Percentiles rank a stretch among this genome's conserved stretches.
phyloP scores from a whole-genome alignment of 2,113 vertebrate species.

The Bettongia penicillata region DNA sequence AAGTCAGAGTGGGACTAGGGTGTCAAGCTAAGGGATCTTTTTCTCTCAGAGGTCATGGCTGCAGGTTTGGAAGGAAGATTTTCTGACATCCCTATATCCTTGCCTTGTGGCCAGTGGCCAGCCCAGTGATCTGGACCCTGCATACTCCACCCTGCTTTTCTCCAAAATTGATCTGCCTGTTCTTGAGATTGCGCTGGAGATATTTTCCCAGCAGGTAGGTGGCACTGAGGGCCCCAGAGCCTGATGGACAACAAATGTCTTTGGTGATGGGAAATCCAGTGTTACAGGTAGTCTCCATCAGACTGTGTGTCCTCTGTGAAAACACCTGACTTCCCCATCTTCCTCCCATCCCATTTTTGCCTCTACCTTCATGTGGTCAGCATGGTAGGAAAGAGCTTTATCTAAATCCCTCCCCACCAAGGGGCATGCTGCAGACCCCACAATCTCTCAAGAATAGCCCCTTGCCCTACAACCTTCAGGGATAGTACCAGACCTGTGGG shows the following conservation, averaged over 20 bases:
- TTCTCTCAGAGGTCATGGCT: constrained; percentile 63
- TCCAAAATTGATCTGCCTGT: neutral
- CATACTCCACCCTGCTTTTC: neutral
- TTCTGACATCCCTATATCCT: constrained; percentile 64
- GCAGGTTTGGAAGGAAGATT: constrained; percentile 62
- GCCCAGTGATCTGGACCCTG: neutral
- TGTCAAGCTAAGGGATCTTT: neutral
- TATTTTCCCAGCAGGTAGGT: neutral
- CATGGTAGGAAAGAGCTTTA: neutral
- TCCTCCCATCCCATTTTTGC: neutral
- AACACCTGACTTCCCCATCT: neutral
- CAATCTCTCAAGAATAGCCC: neutral
- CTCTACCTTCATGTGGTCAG: neutral
- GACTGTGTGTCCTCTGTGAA: neutral
- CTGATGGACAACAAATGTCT: neutral
- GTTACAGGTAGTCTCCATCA: neutral
- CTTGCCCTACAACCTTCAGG: neutral
- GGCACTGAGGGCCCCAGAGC: neutral
- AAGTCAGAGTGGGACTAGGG: neutral
- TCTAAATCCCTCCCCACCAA: neutral
- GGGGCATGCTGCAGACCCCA: neutral
- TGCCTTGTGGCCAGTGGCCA: constrained; percentile 51
- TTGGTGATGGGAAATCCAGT: neutral
- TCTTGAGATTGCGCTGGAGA: neutral
- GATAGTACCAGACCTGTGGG: neutral